Evolutionary conservation across 2,888 invertebrate species (phyloP).

Genomic region (Coelinius sp.): DNA sequence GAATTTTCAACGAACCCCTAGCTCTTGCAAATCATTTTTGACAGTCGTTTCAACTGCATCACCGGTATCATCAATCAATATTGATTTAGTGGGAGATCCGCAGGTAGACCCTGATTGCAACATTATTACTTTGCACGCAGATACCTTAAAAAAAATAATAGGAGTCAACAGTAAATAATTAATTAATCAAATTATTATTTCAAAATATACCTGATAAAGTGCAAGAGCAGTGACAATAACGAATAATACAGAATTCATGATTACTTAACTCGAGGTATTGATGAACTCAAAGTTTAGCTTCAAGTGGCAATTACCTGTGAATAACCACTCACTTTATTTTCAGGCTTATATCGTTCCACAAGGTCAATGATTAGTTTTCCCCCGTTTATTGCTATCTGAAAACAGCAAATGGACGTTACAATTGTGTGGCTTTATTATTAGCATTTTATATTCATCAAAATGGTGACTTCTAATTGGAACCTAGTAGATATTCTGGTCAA

Average conservation of each 20-base stretch:
- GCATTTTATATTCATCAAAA: no score
- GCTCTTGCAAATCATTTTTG: not conserved
- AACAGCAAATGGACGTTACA: no score
- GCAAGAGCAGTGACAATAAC: not conserved
- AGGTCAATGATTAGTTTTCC: not conserved
- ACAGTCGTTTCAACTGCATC: not conserved
- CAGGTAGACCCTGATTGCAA: not conserved
- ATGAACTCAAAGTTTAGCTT: no score
- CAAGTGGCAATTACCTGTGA: no score
- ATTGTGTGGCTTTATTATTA: no score
- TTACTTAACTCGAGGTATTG: not conserved
- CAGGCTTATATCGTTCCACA: not conserved
- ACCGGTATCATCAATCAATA: not conserved
- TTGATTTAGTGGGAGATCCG: not conserved
- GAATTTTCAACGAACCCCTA: not conserved
- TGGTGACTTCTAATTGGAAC: no score
- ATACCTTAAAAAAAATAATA: not conserved
- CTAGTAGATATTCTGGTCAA: no score
- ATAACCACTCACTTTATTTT: no score
- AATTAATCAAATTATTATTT: not conserved
- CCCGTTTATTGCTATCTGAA: no score
- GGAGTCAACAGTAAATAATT: not conserved
- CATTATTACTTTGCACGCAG: not conserved
- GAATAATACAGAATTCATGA: not conserved
- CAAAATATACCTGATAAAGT: not conserved